Conservation (phyloP, 2,888 invertebrate genomes). For the Pammene aurita region DNA sequence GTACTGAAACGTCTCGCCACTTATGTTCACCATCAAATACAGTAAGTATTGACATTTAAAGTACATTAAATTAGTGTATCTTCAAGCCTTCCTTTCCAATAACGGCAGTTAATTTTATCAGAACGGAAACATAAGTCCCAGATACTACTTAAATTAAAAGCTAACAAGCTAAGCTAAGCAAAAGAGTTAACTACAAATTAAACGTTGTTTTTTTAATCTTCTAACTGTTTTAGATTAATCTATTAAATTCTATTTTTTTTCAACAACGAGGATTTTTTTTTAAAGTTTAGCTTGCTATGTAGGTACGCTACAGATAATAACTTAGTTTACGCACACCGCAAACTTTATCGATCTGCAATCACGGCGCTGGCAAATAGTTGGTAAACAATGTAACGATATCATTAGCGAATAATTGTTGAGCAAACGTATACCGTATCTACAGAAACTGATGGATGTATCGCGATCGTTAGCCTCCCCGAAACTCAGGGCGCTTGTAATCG, state of each 20-base stretch:
- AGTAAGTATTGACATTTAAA: too few relatives aligned
- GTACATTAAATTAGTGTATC: too few relatives aligned
- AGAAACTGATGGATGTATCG: slow-evolving; percentile 41
- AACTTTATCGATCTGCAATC: slow-evolving; percentile 39
- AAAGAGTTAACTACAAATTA: too few relatives aligned
- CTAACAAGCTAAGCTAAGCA: neutral
- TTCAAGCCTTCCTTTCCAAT: too few relatives aligned
- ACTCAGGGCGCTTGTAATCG: too few relatives aligned
- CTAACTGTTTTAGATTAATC: too few relatives aligned
- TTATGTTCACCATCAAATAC: too few relatives aligned
- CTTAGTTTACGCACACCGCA: slow-evolving; percentile 15
- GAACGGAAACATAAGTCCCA: neutral
- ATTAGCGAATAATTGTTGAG: slow-evolving; percentile 49
- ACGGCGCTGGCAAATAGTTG: slow-evolving; percentile 45
- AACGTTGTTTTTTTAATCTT: too few relatives aligned
- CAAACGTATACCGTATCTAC: slow-evolving; percentile 43
- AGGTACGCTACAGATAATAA: neutral
- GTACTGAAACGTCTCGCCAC: too few relatives aligned
- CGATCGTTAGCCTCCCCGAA: neutral
- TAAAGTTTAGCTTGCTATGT: neutral
- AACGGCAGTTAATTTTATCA: neutral
- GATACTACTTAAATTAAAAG: neutral
- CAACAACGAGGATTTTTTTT: neutral
- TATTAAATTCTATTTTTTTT: too few relatives aligned
- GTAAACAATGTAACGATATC: slow-evolving; percentile 48